Conservation (phyloP, 2,797 vertebrate genomes). For the Parambassis ranga region DNA sequence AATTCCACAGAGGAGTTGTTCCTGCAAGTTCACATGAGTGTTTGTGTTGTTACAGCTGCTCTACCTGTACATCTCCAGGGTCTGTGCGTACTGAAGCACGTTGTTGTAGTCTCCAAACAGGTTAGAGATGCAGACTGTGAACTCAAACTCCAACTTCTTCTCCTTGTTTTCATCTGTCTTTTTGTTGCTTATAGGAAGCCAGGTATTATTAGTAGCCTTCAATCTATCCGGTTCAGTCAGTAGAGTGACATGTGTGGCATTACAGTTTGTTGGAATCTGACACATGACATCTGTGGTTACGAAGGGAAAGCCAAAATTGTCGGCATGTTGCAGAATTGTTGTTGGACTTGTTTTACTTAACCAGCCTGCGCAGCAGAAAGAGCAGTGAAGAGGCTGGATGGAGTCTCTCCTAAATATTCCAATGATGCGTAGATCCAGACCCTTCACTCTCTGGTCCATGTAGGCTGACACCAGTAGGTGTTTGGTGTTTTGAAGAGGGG, state of each 20-base stretch:
- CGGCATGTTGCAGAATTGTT: constrained; percentile 19
- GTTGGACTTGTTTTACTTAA: neutral
- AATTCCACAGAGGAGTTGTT: too few relatives aligned
- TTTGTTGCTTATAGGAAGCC: constrained; percentile 55
- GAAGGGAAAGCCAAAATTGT: constrained; percentile 67
- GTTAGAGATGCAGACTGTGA: constrained; percentile 54
- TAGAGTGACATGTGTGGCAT: constrained; percentile 29
- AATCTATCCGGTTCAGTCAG: neutral
- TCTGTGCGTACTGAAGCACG: constrained; percentile 70
- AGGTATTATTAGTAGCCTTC: neutral
- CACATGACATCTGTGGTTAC: constrained; percentile 65
- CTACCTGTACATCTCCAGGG: constrained; percentile 76
- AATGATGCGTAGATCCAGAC: constrained; percentile 55
- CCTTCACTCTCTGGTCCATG: constrained; percentile 37
- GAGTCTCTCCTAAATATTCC: constrained; percentile 56
- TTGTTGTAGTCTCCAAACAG: constrained; percentile 43
- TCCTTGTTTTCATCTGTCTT: neutral
- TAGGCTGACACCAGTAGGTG: constrained; percentile 66
- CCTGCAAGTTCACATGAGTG: too few relatives aligned
- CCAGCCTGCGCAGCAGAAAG: constrained; percentile 44
- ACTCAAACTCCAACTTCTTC: constrained; percentile 12
- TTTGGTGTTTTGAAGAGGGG: constrained; percentile 36
- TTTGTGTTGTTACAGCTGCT: neutral
- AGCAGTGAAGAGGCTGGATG: constrained; percentile 45
- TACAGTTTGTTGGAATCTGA: constrained; percentile 44